A percentile compares a stretch with the other conserved stretches of the same genome.
Evolutionary conservation across 2,888 invertebrate genomes (phyloP).

Genomic region (Limnephilus lunatus): DNA sequence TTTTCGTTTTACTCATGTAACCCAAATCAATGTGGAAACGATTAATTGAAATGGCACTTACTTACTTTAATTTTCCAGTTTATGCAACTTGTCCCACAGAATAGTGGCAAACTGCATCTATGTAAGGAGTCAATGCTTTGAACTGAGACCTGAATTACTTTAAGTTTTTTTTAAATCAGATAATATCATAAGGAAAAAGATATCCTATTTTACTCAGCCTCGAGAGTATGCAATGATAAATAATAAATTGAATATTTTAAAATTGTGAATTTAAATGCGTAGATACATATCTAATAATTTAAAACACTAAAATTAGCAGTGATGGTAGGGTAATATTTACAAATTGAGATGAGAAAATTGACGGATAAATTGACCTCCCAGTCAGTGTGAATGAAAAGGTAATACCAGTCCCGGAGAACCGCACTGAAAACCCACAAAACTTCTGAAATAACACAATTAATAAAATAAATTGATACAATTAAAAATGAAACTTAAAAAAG

Average conservation of each 20-base stretch:
- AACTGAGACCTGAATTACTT: background rate
- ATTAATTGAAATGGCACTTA: background rate
- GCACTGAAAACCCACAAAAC: constrained; percentile 65
- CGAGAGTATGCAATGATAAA: background rate
- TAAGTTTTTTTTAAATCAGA: background rate
- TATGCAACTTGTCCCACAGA: background rate
- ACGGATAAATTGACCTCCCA: constrained; percentile 59
- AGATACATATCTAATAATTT: no score
- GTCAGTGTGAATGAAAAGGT: constrained; percentile 60
- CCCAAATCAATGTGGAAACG: no score
- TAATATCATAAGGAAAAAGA: background rate
- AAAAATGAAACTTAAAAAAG: constrained; percentile 4
- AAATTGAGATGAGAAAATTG: constrained; percentile 44
- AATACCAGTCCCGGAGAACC: constrained; percentile 65
- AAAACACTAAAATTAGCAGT: no score
- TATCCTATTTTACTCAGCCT: background rate
- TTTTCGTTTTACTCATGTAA: no score
- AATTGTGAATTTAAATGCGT: no score
- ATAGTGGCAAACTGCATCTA: constrained; percentile 4
- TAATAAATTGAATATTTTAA: no score
- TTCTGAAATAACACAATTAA: constrained; percentile 53
- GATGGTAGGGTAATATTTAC: background rate
- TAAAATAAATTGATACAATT: constrained; percentile 43
- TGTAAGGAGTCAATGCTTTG: background rate
- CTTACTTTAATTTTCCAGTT: background rate